Base-by-base conservation (phyloP, 1,140 invertebrate genomes). In the Drosophila nebulosa region DNA sequence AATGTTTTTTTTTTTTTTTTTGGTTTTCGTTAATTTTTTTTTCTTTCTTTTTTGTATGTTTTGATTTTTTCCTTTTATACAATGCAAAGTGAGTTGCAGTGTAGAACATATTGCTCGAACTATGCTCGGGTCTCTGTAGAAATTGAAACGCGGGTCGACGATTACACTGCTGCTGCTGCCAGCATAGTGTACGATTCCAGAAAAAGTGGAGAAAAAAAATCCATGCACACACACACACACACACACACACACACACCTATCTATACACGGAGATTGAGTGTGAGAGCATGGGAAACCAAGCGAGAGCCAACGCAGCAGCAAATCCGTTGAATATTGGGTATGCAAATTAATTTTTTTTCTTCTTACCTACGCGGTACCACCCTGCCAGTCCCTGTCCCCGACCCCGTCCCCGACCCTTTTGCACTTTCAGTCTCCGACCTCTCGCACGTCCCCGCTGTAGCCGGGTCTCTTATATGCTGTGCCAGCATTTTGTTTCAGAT, bases 291-390 rank as follows among this genome's bases (percentile, higher is more conserved):
- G 55, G 66, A 78, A 73, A 35, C 56, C 10, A 55, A 53, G 22
- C 9, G 50, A 35, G 30, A 55, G 52, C 52, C 52, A 55, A 55
- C 52, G 52, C 53, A 64, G 55, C 42, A 68, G 52, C 57, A 74
- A 74, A 70, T 77, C 77, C 73, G 79, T 84, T 63, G 80, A 80
- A 80, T 85, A 78, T 85, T 80, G 70, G 62, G 69, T 88, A 88
- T 88, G 83, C 83, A 88, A 86, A 88, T 88, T 76, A 79, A 78
- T 81, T 81, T 88, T 86, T 85, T 86, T 62, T 51, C 58, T 70
- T 71, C 46, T 61, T 70, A 52, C 27, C 4, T 50, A 51, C 42
- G 36, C 10, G 22, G 14, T 18, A 32, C 53, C 27, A 39, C 63
- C 16, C 22, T 35, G 3, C 30, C 36, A 7, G 9, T 42, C 4